phyloP scores from a whole-genome alignment of 2,113 vertebrate genomes.

The Stegastes partitus region DNA sequence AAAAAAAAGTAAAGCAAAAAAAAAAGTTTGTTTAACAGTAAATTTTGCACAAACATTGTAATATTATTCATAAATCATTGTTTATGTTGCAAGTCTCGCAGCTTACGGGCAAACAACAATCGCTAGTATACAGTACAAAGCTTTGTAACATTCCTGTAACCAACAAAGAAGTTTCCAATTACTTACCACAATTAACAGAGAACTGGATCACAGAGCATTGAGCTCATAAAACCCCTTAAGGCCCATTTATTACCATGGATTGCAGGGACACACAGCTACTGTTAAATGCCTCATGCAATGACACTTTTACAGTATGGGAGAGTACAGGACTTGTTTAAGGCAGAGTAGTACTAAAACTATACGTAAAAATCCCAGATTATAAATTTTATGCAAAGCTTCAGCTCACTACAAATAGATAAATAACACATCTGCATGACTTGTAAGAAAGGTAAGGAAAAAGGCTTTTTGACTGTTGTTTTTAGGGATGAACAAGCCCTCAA shows the following conservation, averaged over 20 bases:
- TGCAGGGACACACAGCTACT: conserved; percentile 19
- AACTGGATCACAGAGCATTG: conserved; percentile 40
- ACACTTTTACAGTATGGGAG: not conserved
- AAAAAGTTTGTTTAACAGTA: too few relatives aligned
- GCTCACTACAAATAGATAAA: not conserved
- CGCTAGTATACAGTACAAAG: conserved; percentile 18
- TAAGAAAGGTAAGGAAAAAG: too few relatives aligned
- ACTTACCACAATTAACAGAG: conserved; percentile 44
- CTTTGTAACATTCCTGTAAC: conserved; percentile 14
- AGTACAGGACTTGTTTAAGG: not conserved
- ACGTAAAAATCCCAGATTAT: not conserved
- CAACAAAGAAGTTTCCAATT: conserved; percentile 56
- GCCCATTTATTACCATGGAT: conserved; percentile 15
- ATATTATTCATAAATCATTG: not conserved
- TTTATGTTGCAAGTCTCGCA: not conserved
- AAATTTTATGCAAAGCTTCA: not conserved
- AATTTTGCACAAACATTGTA: not conserved
- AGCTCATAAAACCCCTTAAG: conserved; percentile 46
- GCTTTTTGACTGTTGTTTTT: too few relatives aligned
- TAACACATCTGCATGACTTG: too few relatives aligned
- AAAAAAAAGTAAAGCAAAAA: too few relatives aligned
- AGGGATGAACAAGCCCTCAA: too few relatives aligned
- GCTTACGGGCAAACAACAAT: conserved; percentile 28
- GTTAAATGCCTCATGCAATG: conserved; percentile 14
- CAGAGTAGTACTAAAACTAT: not conserved